Conservation (phyloP, 2,797 vertebrate genomes). For the Phrynocephalus guinanensis region DNA sequence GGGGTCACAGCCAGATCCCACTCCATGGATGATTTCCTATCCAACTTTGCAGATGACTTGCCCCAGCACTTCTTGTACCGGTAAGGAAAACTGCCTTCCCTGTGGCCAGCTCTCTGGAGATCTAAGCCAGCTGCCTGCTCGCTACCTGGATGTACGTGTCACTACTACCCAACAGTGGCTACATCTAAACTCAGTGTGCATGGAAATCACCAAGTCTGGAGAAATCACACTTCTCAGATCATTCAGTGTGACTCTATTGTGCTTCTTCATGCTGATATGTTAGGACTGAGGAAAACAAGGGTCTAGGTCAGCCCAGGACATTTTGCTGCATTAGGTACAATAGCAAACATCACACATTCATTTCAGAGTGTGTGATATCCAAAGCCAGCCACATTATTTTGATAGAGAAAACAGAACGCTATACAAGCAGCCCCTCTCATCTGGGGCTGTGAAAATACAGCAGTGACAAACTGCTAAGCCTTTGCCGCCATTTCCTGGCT, state of each 20-base stretch:
- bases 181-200: background rate
- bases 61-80: constrained; percentile 73
- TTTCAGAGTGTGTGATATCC: background rate
- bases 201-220: background rate
- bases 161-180: background rate
- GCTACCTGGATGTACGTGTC: background rate
- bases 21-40: constrained; percentile 77
- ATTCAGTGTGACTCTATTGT: background rate
- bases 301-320: background rate
- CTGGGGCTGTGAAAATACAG: background rate
- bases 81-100: constrained; percentile 62
- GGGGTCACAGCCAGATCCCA: constrained; percentile 86
- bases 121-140: background rate
- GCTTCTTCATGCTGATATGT: background rate
- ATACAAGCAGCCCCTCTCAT: background rate
- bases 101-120: background rate
- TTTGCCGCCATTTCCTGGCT: too few relatives aligned
- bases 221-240: background rate
- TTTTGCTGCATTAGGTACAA: background rate
- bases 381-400: background rate
- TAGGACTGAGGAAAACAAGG: background rate
- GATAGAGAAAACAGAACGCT: background rate
- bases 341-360: background rate
- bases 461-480: background rate
- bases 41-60: constrained; percentile 77